Base-by-base conservation (phyloP, 37 sponge, comb jelly and placozoan genomes). In the Eunapius fragilis region DNA sequence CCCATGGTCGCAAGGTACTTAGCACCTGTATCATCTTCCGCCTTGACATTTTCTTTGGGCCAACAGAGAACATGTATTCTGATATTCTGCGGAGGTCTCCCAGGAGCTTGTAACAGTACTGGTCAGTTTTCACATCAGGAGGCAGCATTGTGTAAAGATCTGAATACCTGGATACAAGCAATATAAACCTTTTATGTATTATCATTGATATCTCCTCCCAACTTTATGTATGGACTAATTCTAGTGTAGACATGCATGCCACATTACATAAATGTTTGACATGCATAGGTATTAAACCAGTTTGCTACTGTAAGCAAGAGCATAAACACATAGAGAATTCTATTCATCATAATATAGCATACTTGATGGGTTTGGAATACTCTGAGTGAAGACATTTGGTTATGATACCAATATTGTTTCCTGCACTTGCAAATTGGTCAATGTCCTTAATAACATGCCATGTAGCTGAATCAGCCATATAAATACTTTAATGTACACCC, bases 1-100 rank as follows among this genome's bases (percentile, higher is more conserved):
- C 92, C 94, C 94, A 94, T 22, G 91, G 94, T 12, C 86, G 31
- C 5, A 91, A 70, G 30, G 70, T 76, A 27, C 79, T 50, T 68
- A 94, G 38, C 14, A 94, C 91, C 25, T 69, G 35, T 31, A 91
- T 75, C 14, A 93, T 82, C 48, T 48, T 72, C 70, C 69, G 80
- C 69, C 76, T 85, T 9, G 93, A 92, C 93, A 89, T 82, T 68
- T 76, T 76, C 25, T 3, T 7, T 0, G 91, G 87, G n/a, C 88
- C 88, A 23, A 91, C 83, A 11, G 31, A 25, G 32, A 67, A 47
- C 74, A 91, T 82, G 79, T 93, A 73, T 3, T 73, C 33, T 19
- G 80, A 31, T 35, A 83, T 32, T 31, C 37, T 41, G 2, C 19
- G 25, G 2, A 93, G 77, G 14, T 22, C 68, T 68, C 22, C 35